Evolutionary conservation across 2,888 invertebrate genomes (phyloP).

Genomic region (Meliscaeva auricollis): DNA sequence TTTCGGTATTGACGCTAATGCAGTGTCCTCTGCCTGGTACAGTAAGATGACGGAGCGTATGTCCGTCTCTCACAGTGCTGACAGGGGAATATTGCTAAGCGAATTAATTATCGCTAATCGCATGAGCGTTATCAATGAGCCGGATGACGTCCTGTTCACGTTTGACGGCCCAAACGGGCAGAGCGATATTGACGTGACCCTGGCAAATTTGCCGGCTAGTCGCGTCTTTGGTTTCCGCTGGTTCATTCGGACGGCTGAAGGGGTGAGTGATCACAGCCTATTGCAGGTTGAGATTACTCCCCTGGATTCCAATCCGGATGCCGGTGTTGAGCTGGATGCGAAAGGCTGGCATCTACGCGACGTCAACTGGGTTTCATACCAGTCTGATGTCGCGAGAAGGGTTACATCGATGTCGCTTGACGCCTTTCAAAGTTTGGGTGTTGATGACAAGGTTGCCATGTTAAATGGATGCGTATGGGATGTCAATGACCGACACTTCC

Average conservation of each 20-base stretch:
- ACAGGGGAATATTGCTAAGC: conserved; percentile 14
- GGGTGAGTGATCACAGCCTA: background rate
- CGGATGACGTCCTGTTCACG: conserved; percentile 35
- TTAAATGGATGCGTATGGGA: conserved; percentile 11
- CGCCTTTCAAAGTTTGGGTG: conserved; percentile 3
- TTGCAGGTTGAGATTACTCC: background rate
- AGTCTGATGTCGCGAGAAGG: background rate
- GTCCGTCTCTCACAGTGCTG: background rate
- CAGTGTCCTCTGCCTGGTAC: conserved; percentile 56
- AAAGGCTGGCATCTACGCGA: background rate
- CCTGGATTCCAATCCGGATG: background rate
- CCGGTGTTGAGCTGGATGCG: background rate
- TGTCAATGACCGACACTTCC: conserved; percentile 13
- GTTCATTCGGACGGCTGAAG: background rate
- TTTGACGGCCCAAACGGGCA: background rate
- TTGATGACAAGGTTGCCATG: conserved; percentile 7
- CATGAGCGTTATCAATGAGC: conserved; percentile 40
- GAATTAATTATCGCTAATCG: conserved; percentile 29
- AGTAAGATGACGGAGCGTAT: conserved; percentile 24
- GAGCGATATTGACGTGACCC: background rate
- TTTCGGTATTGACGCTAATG: background rate
- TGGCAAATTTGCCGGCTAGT: background rate
- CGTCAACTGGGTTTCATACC: background rate
- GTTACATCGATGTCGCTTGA: conserved; percentile 1
- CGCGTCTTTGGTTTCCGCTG: background rate